These are phyloP conservation scores for Porites divaricata DNA, from an alignment of 92 coral and sea anemone genomes.

Conservation along the genomic window DNA sequence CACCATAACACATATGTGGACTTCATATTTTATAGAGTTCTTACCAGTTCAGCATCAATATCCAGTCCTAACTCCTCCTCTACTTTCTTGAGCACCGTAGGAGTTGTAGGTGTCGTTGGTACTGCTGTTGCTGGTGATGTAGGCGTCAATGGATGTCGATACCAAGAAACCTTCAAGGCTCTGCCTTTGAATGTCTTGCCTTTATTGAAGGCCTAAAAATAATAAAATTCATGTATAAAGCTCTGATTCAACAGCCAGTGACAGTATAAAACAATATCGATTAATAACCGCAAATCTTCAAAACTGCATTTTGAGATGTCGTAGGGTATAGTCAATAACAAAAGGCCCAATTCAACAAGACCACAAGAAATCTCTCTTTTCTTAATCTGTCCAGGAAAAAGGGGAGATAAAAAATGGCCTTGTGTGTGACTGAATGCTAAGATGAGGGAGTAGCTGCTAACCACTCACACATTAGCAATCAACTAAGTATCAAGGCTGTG, in stretches of 20 bases:
- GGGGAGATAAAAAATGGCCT: too few relatives aligned
- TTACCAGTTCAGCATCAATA: slow-evolving; percentile 82
- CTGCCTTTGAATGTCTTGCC: slow-evolving; percentile 83
- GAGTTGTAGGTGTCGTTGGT: slow-evolving; percentile 52
- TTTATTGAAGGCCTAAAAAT: slow-evolving; percentile 82
- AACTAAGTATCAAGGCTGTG: too few relatives aligned
- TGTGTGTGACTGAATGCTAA: too few relatives aligned
- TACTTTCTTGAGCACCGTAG: slow-evolving; percentile 51
- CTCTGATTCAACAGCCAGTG: background rate
- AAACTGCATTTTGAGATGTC: too few relatives aligned
- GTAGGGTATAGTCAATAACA: too few relatives aligned
- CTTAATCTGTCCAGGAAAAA: too few relatives aligned
- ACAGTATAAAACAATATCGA: background rate
- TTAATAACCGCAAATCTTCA: too few relatives aligned
- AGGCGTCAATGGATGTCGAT: slow-evolving; percentile 59
- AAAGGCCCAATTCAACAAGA: too few relatives aligned
- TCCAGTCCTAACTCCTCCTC: slow-evolving; percentile 80
- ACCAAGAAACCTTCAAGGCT: slow-evolving; percentile 86
- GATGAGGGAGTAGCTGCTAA: too few relatives aligned
- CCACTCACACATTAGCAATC: too few relatives aligned
- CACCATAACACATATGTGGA: background rate
- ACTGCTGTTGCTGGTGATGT: slow-evolving; percentile 45
- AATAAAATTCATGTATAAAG: background rate
- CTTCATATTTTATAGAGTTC: background rate
- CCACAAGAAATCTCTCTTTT: too few relatives aligned